phyloP scores from a whole-genome alignment of 2,113 vertebrate species.

The Pseudois nayaur region DNA sequence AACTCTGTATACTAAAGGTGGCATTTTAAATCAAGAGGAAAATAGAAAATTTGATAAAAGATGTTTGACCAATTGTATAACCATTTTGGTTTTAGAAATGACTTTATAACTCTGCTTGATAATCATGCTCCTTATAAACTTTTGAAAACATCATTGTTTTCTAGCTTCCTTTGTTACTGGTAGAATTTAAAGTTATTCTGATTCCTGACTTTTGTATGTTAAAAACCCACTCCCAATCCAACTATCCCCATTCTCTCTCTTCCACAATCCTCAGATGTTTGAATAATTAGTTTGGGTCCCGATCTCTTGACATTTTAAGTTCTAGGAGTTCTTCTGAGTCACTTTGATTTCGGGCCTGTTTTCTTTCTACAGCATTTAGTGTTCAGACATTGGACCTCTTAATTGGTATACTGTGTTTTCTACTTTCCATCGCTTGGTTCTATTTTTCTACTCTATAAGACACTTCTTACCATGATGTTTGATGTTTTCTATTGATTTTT shows the following conservation, averaged over 20 bases:
- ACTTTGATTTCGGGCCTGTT: not conserved
- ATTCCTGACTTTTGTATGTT: not conserved
- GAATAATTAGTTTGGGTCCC: not conserved
- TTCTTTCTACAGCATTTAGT: not conserved
- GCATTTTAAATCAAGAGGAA: constrained; percentile 5
- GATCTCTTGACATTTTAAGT: constrained; percentile 24
- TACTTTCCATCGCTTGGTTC: not conserved
- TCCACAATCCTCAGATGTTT: not conserved
- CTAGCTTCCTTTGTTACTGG: not conserved
- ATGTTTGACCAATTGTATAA: not conserved
- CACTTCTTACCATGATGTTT: not conserved
- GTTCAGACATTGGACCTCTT: not conserved
- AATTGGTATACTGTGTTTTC: not conserved
- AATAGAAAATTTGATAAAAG: not conserved
- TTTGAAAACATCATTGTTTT: not conserved
- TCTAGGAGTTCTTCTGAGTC: not conserved
- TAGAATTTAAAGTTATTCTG: not conserved
- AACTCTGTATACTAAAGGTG: not conserved
- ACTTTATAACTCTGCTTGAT: not conserved
- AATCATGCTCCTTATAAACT: not conserved
- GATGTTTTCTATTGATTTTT: not conserved
- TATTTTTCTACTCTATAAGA: not conserved
- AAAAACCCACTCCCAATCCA: not conserved
- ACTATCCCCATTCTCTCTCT: not conserved
- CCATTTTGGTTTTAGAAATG: not conserved